Conservation (phyloP, 2,888 invertebrate species). For the Scrobipalpa atriplicella region DNA sequence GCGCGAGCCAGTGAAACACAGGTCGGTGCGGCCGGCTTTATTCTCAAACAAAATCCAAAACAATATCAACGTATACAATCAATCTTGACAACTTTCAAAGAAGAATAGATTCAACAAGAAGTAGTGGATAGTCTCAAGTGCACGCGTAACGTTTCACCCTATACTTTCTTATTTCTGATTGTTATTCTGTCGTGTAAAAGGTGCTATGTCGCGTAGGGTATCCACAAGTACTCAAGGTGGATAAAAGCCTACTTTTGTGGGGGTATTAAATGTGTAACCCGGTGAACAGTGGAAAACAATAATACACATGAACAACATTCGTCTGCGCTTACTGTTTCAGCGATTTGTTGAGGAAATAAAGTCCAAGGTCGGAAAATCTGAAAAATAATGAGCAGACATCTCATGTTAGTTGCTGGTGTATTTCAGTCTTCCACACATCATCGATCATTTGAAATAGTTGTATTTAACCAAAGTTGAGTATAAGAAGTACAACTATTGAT, state of each 20-base stretch:
- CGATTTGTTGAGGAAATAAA: constrained; percentile 79
- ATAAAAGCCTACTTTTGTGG: constrained; percentile 48
- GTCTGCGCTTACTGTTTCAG: constrained; percentile 80
- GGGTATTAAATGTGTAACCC: constrained; percentile 58
- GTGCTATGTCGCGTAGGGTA: constrained; percentile 49
- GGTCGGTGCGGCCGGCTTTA: constrained; percentile 79
- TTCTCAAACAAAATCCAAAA: constrained; percentile 67
- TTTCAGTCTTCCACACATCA: constrained; percentile 57
- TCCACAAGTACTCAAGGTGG: constrained; percentile 54
- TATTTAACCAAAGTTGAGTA: background rate
- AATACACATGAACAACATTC: constrained; percentile 78
- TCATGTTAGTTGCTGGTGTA: constrained; percentile 73
- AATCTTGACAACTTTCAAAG: constrained; percentile 63
- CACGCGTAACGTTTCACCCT: constrained; percentile 50
- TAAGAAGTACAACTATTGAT: background rate
- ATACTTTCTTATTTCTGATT: constrained; percentile 28
- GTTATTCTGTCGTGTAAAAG: constrained; percentile 40
- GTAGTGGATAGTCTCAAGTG: constrained; percentile 65
- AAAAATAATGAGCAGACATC: constrained; percentile 79
- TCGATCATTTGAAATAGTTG: constrained; percentile 23
- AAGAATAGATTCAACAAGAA: constrained; percentile 58
- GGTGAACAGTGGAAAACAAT: constrained; percentile 74
- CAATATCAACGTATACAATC: constrained; percentile 52
- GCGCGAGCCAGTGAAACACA: constrained; percentile 77
- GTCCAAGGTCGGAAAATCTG: constrained; percentile 81